Percentiles rank a stretch among this genome's conserved stretches.
Conservation (phyloP, 2,113 vertebrate genomes). For the Lamprotornis superbus region DNA sequence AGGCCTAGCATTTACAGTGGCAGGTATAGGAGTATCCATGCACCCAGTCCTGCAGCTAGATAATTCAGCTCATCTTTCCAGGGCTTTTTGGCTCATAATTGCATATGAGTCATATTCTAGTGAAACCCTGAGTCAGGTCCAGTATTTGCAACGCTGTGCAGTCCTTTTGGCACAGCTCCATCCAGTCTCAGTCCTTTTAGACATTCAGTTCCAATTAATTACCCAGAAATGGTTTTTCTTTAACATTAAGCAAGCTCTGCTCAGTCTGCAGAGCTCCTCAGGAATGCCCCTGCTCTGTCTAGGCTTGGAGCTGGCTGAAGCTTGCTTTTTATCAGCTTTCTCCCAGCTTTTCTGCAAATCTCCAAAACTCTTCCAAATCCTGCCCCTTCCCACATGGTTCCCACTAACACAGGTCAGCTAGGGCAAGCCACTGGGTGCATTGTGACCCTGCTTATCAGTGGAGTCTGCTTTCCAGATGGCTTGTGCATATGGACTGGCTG, state of each 20-base stretch:
- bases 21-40: background rate
- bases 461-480: slow-evolving; percentile 12
- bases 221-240: slow-evolving; percentile 37
- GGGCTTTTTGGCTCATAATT: slow-evolving; percentile 7
- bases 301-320: slow-evolving; percentile 4
- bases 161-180: slow-evolving; percentile 44
- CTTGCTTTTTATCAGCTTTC: slow-evolving; percentile 26
- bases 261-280: slow-evolving; percentile 24
- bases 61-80: slow-evolving; percentile 28
- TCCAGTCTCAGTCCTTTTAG: slow-evolving; percentile 30
- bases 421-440: background rate
- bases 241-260: slow-evolving; percentile 29
- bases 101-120: slow-evolving; percentile 40
- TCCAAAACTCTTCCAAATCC: slow-evolving; percentile 28
- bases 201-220: slow-evolving; percentile 45
- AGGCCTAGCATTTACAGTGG: background rate
- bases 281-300: slow-evolving; percentile 19
- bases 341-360: slow-evolving; percentile 15
- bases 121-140: slow-evolving; percentile 46
- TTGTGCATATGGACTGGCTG: background rate
- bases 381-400: slow-evolving; percentile 22
- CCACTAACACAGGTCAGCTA: background rate
- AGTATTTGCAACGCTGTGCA: slow-evolving; percentile 51
- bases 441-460: slow-evolving; percentile 15
- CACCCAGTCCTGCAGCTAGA: background rate